Evolutionary conservation across 2,797 vertebrate species (phyloP).

Genomic region (Austrolebias charrua): DNA sequence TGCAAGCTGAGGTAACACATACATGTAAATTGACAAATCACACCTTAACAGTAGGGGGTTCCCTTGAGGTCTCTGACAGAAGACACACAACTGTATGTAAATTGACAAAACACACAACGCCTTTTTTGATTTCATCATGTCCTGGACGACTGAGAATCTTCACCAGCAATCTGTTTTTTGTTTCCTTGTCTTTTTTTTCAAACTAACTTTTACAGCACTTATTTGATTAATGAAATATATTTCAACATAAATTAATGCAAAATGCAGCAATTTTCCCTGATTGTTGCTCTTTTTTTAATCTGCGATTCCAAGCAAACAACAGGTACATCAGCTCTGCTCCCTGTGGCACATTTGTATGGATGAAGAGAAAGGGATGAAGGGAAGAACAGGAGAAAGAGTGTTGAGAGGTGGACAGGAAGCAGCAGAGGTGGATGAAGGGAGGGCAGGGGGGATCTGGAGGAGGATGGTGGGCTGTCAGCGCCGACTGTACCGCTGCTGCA

Average conservation of each 20-base stretch:
- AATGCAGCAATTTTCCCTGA: not conserved
- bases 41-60: too few relatives aligned
- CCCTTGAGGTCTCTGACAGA: too few relatives aligned
- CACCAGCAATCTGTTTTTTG: too few relatives aligned
- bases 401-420: slow-evolving; percentile 36
- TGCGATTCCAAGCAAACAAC: not conserved
- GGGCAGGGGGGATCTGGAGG: slow-evolving; percentile 21
- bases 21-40: too few relatives aligned
- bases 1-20: too few relatives aligned
- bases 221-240: too few relatives aligned
- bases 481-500: slow-evolving; percentile 25
- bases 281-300: not conserved
- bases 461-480: slow-evolving; percentile 48
- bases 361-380: slow-evolving; percentile 24
- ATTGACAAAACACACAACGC: too few relatives aligned
- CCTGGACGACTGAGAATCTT: too few relatives aligned
- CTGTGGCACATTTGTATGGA: slow-evolving; percentile 19
- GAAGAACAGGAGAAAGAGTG: slow-evolving; percentile 12
- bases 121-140: too few relatives aligned
- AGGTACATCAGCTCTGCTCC: slow-evolving; percentile 21
- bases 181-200: too few relatives aligned
- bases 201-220: too few relatives aligned
- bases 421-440: slow-evolving; percentile 43
- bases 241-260: not conserved
- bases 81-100: too few relatives aligned